phyloP scores from a whole-genome alignment of 2,888 invertebrate genomes.

The Gisinianus flammeolus region DNA sequence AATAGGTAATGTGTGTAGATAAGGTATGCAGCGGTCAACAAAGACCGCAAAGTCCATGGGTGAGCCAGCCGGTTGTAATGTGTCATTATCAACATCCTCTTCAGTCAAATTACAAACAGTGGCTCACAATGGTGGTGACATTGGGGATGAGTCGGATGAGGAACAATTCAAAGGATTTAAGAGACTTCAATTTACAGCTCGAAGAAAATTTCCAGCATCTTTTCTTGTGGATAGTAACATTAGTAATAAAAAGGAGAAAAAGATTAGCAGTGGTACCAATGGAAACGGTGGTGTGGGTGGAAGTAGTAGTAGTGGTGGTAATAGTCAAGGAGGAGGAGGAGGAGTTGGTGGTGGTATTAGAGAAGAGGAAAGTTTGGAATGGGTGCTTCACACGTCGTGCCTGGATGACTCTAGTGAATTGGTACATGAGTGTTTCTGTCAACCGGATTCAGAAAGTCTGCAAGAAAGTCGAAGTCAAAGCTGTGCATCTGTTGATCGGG shows the following conservation, averaged over 20 bases:
- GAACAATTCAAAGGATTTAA: constrained; percentile 31
- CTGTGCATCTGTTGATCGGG: constrained; percentile 38
- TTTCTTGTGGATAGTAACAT: constrained; percentile 26
- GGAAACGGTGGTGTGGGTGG: neutral
- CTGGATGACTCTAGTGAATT: constrained; percentile 56
- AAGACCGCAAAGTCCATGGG: constrained; percentile 59
- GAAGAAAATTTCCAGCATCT: constrained; percentile 37
- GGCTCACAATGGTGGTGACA: constrained; percentile 19
- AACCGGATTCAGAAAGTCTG: constrained; percentile 46
- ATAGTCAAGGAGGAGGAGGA: neutral
- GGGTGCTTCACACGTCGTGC: constrained; percentile 58
- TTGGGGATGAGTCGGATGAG: constrained; percentile 40
- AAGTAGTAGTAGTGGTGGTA: neutral
- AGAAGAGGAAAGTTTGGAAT: constrained; percentile 52
- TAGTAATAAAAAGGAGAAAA: constrained; percentile 9
- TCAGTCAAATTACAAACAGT: constrained; percentile 31
- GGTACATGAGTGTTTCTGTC: constrained; percentile 57
- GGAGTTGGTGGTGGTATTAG: neutral
- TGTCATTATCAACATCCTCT: constrained; percentile 21
- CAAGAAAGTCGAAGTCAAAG: constrained; percentile 31
- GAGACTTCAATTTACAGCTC: constrained; percentile 42
- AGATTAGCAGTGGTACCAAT: neutral
- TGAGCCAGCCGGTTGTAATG: constrained; percentile 39
- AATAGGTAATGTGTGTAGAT: constrained; percentile 58
- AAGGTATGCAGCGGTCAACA: constrained; percentile 59